Evolutionary conservation across 2,113 vertebrate genomes (phyloP), one percentile per base, ranked within the genome.

Genomic region (Anguilla japonica): DNA sequence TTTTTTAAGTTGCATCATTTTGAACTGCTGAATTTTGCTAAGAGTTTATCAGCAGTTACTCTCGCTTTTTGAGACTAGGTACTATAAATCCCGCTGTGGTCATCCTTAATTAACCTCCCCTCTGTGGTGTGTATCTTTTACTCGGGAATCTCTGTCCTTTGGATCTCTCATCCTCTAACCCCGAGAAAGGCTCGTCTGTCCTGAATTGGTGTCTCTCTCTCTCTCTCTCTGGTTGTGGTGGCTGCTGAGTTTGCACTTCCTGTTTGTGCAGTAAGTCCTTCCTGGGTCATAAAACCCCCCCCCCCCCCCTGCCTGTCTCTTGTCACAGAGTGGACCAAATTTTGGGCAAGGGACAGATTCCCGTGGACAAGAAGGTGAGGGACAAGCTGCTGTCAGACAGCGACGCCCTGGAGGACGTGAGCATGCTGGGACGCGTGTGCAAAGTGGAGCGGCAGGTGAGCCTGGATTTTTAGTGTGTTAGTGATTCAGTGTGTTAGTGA

Each of bases 361-460:
- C 97, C 18, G 89, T 97, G 85, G 98, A 99, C 91, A 99, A 98
- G 92, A 98, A 96, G 92, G 95, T 95, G 50, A 95, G 97, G 89
- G 98, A 99, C 85, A 99, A 99, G 92, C 96, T 97, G 86, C 93
- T 96, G 2, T 94, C 95, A 80, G 98, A 99, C 89, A 97, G 96
- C 79, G 98, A 99, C 57, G 87, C 96, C 2, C 87, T 97, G 18
- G 98, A 98, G 88, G 97, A 99, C 50, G 94, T 99, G 93, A 99
- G 98, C 88, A 99, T 99, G 98, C 94, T 99, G 40, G 98, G 98
- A 22, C 96, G 98, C 0, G 98, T 99, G 56, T 98, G 98, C 92
- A 99, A 99, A 90, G 98, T 99, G 92, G 98, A 99, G 91, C 97
- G 98, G 91, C 98, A 99, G 97, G 98, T 99, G 94, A 82, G 91